phyloP scores from a whole-genome alignment of 2,888 invertebrate species.

The Drosophila bunnanda region DNA sequence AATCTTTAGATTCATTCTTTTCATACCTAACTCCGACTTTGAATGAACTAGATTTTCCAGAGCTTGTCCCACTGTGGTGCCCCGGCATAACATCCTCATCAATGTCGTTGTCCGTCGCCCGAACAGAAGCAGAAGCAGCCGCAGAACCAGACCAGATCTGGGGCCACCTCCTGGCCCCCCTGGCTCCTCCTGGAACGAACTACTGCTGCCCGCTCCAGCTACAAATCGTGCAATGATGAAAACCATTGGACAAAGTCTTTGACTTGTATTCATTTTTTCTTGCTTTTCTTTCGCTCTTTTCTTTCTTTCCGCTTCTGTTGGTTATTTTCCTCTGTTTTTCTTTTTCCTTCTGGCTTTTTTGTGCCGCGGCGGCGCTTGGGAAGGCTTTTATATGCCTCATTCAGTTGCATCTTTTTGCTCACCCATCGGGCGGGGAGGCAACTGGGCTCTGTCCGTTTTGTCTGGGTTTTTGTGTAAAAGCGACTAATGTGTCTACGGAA shows the following conservation, averaged over 20 bases:
- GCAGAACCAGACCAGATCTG: slow-evolving; percentile 43
- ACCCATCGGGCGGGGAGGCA: slow-evolving; percentile 3
- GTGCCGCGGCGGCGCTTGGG: slow-evolving; percentile 65
- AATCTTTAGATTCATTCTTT: background rate
- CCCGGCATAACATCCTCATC: slow-evolving; percentile 71
- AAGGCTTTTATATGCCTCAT: slow-evolving; percentile 76
- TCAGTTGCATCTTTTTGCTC: slow-evolving; percentile 65
- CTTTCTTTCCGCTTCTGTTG: slow-evolving; percentile 50
- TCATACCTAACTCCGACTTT: background rate
- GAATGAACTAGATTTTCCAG: background rate
- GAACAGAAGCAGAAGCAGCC: slow-evolving; percentile 44
- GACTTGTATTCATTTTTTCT: slow-evolving; percentile 78
- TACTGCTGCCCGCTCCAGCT: slow-evolving; percentile 27
- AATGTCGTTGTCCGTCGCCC: slow-evolving; percentile 67
- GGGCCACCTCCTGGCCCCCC: slow-evolving; percentile 10
- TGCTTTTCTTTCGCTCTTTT: slow-evolving; percentile 59
- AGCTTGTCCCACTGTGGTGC: slow-evolving; percentile 56
- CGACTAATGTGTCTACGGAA: slow-evolving; percentile 82
- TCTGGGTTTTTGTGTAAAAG: slow-evolving; percentile 76
- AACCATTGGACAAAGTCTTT: slow-evolving; percentile 80
- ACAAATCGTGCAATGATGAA: slow-evolving; percentile 80
- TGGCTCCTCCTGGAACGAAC: slow-evolving; percentile 1
- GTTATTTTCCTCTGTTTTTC: slow-evolving; percentile 53
- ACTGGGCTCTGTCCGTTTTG: slow-evolving; percentile 27
- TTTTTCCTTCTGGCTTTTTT: slow-evolving; percentile 30